Evolutionary conservation across 2,888 invertebrate genomes (phyloP).

Genomic region (Brachylomia viminalis): DNA sequence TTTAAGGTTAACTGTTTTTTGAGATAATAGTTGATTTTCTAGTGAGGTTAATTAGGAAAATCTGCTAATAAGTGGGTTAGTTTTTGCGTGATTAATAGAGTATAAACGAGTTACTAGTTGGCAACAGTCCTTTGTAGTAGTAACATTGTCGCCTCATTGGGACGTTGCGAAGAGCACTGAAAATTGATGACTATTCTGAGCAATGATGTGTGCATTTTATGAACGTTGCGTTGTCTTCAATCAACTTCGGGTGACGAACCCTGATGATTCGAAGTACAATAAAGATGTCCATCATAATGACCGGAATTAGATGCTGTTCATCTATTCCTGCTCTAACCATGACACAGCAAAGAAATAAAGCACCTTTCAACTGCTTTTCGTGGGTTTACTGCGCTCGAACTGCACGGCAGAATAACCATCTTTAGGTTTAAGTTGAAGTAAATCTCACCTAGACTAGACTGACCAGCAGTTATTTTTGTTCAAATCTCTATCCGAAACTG

Average conservation of each 20-base stretch:
- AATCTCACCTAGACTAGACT: background rate
- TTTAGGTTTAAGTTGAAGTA: too few species aligned
- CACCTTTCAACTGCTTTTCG: background rate
- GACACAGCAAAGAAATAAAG: constrained; percentile 7
- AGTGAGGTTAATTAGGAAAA: constrained; percentile 59
- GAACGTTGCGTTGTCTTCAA: constrained; percentile 35
- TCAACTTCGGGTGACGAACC: constrained; percentile 24
- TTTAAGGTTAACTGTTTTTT: constrained; percentile 67
- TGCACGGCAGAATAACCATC: too few species aligned
- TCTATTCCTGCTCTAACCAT: background rate
- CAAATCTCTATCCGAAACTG: constrained; percentile 1
- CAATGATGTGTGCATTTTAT: constrained; percentile 56
- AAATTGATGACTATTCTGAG: constrained; percentile 62
- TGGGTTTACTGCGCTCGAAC: background rate
- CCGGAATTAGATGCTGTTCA: constrained; percentile 8
- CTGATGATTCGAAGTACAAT: constrained; percentile 25
- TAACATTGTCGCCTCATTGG: constrained; percentile 38
- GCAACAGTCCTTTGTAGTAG: constrained; percentile 42
- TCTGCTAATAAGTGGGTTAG: constrained; percentile 52
- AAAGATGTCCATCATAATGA: constrained; percentile 36
- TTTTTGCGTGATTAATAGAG: constrained; percentile 58
- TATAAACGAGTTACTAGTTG: constrained; percentile 46
- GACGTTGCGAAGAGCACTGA: constrained; percentile 55
- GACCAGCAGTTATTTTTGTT: background rate
- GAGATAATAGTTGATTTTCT: constrained; percentile 64